Evolutionary conservation across 2,113 vertebrate genomes (phyloP).

Genomic region (Apteryx owenii): DNA sequence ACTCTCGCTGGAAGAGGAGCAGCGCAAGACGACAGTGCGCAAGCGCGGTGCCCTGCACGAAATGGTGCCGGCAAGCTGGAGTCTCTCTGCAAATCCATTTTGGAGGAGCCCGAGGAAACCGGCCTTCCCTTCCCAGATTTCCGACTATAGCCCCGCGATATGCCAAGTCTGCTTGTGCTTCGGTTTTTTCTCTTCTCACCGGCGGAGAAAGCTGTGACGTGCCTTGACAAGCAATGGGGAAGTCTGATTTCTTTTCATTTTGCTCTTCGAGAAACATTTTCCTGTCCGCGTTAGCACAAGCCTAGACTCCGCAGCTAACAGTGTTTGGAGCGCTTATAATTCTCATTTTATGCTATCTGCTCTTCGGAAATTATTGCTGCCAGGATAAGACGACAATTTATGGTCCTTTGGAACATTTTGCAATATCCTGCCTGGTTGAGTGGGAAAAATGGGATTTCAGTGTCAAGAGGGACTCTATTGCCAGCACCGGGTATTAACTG

Average conservation of each 20-base stretch:
- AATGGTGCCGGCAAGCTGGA: no score
- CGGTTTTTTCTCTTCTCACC: no score
- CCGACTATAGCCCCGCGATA: no score
- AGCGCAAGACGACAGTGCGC: not conserved
- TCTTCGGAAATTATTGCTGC: not conserved
- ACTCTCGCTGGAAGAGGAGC: not conserved
- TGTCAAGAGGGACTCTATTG: not conserved
- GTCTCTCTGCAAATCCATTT: no score
- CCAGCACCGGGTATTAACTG: rapidly evolving
- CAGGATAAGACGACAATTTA: not conserved
- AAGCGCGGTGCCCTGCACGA: no score
- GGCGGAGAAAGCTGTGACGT: no score
- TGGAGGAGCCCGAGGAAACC: no score
- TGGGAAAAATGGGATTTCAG: not conserved
- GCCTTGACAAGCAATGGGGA: not conserved
- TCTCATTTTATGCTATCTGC: not conserved
- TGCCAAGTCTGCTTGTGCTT: no score
- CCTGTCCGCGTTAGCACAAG: not conserved
- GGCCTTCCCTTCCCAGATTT: no score
- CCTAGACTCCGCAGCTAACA: not conserved
- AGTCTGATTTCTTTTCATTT: not conserved
- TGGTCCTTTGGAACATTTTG: not conserved
- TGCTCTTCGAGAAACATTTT: not conserved
- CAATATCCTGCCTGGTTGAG: not conserved
- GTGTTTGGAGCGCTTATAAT: not conserved